phyloP scores from a whole-genome alignment of 2,888 invertebrate species.

The Lobophora halterata region DNA sequence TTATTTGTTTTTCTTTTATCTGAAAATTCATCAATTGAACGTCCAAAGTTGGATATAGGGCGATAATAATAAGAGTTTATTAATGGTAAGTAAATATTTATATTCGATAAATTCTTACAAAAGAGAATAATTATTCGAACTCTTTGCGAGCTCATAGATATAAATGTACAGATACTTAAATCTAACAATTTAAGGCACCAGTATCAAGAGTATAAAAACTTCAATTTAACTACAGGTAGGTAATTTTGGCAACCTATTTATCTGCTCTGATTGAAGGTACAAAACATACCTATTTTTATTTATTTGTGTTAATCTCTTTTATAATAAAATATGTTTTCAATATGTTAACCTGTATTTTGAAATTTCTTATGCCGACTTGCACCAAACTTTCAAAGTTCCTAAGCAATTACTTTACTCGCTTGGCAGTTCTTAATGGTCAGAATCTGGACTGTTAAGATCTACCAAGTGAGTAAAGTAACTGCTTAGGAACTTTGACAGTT shows the following conservation, averaged over 20 bases:
- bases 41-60: background rate
- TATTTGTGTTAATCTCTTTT: too few relatives aligned
- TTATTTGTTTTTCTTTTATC: too few relatives aligned
- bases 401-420: too few relatives aligned
- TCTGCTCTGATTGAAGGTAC: background rate
- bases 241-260: conserved; percentile 26
- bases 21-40: too few relatives aligned
- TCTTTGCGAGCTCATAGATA: conserved; percentile 52
- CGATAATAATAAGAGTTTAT: conserved; percentile 30
- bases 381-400: too few relatives aligned
- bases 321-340: background rate
- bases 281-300: too few relatives aligned
- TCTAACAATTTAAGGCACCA: conserved; percentile 69
- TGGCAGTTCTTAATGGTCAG: too few relatives aligned
- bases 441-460: too few relatives aligned
- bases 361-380: too few relatives aligned
- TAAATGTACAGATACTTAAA: conserved; percentile 63
- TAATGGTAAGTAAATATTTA: conserved; percentile 34
- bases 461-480: too few relatives aligned
- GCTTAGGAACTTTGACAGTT: too few relatives aligned
- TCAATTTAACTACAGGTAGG: conserved; percentile 40
- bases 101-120: conserved; percentile 62
- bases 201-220: conserved; percentile 54
- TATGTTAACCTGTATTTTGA: too few relatives aligned
- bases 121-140: conserved; percentile 55